Percentiles rank a stretch among this genome's conserved stretches.
Conservation (phyloP, 2,888 invertebrate genomes). For the Sipha maydis region DNA sequence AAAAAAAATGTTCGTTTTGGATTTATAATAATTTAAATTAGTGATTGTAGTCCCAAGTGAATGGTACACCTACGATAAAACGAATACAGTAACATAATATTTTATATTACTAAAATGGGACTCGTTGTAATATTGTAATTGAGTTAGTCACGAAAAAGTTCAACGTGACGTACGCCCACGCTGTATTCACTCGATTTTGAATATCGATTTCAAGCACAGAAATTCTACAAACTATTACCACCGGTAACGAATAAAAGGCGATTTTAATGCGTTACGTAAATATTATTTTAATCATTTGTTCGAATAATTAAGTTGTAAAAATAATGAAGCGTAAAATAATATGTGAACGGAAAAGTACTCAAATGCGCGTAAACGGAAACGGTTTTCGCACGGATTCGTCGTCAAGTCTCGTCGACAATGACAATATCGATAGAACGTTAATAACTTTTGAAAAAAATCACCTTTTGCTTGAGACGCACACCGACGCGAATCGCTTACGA, state of each 20-base stretch:
- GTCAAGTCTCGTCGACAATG: too few species aligned
- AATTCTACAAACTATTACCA: not conserved
- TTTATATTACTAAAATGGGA: not conserved
- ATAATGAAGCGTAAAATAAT: too few species aligned
- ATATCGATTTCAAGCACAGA: not conserved
- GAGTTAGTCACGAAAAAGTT: constrained; percentile 40
- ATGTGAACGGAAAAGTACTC: not conserved
- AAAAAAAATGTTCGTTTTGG: too few species aligned
- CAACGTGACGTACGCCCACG: constrained; percentile 2
- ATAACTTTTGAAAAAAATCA: too few species aligned
- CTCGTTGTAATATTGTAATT: constrained; percentile 23
- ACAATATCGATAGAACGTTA: too few species aligned
- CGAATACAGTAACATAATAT: not conserved
- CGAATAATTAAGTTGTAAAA: too few species aligned
- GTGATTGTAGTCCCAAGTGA: not conserved
- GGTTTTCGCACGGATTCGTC: too few species aligned
- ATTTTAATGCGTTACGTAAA: too few species aligned
- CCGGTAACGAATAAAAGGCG: not conserved
- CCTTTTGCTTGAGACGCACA: too few species aligned
- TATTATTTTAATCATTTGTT: not conserved
- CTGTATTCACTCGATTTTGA: constrained; percentile 2
- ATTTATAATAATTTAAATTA: too few species aligned
- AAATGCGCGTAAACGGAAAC: too few species aligned
- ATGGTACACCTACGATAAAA: not conserved
- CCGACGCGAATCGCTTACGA: too few species aligned